Evolutionary conservation across 2,888 invertebrate genomes (phyloP), one percentile per base, ranked within the genome.

Genomic region (Amphimallon solstitiale): DNA sequence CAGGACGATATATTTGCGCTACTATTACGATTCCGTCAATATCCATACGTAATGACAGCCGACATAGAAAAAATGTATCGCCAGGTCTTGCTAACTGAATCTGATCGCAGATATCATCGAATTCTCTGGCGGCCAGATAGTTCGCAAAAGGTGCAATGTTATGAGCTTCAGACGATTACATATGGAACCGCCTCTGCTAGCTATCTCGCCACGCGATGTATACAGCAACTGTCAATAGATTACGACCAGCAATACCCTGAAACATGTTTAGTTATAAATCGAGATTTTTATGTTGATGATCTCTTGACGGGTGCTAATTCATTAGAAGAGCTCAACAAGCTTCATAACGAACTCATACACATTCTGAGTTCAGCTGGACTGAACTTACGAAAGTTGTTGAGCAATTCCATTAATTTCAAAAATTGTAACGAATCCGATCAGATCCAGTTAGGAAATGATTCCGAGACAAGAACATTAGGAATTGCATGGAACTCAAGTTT

Each of bases 21-120:
- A 10, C 21, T 60, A 2, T 7, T 60, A 7, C 9, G 45, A 56
- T 60, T 60, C 48, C 10, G 60, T 14, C 9, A 54, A 21, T 38
- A 60, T n/a, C 66, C 65, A 4, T 70, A 72, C 23, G 74, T 76
- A 0, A 67, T 81, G 9, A 74, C 74, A 3, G 77, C 77, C 0
- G 81, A 81, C 63, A 76, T 82, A 7, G 74, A 71, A 17, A 80
- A 81, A 68, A 80, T 80, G 77, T 80, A 76, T 62, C 70, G 77
- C 0, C 78, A 79, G 63, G 73, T 79, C n/a, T 10, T 34, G 0
- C 56, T 80, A 0, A 61, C 71, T 14, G 48, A 65, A 0, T 64
- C 66, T 1, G 74, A 81, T 51, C 56, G 73, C n/a, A 40, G 73
- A 12, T 72, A 75, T 9, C 80, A 80, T 46, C 60, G 75, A 4